Conservation (phyloP, 2,113 vertebrate species). For the Apodemus sylvaticus region DNA sequence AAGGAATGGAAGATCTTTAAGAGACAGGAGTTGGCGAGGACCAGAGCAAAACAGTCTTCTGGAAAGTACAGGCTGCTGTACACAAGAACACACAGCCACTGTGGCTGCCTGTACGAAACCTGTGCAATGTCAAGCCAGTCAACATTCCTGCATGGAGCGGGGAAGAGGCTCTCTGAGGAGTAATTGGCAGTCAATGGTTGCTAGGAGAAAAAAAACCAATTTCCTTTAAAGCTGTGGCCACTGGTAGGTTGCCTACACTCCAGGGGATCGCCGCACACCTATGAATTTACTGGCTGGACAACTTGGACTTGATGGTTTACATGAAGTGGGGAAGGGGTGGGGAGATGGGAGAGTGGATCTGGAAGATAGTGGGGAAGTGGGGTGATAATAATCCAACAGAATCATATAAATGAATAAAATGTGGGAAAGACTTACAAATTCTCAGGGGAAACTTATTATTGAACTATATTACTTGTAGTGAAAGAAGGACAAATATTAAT, state of each 20-base stretch:
- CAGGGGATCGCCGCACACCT: no score
- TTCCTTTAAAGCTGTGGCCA: background rate
- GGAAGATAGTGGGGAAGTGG: no score
- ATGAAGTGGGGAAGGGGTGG: no score
- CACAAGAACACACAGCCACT: no score
- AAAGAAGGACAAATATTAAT: conserved; percentile 36
- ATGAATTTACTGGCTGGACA: background rate
- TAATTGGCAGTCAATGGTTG: background rate
- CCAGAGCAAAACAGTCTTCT: background rate
- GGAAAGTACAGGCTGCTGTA: background rate
- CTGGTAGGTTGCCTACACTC: background rate
- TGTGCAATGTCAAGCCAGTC: background rate
- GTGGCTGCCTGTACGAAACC: background rate
- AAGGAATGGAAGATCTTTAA: background rate
- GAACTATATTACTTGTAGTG: background rate
- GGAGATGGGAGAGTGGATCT: background rate
- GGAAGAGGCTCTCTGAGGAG: background rate
- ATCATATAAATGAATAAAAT: background rate
- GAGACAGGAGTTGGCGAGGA: no score
- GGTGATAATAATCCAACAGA: background rate
- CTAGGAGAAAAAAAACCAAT: background rate
- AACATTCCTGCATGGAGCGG: background rate
- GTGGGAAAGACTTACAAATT: background rate
- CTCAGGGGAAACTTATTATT: background rate
- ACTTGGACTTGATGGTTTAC: background rate